Percentiles rank a stretch among this genome's conserved stretches.
Conservation (phyloP, 1,140 invertebrate genomes). For the Pseudomyrmex dendroicus region DNA sequence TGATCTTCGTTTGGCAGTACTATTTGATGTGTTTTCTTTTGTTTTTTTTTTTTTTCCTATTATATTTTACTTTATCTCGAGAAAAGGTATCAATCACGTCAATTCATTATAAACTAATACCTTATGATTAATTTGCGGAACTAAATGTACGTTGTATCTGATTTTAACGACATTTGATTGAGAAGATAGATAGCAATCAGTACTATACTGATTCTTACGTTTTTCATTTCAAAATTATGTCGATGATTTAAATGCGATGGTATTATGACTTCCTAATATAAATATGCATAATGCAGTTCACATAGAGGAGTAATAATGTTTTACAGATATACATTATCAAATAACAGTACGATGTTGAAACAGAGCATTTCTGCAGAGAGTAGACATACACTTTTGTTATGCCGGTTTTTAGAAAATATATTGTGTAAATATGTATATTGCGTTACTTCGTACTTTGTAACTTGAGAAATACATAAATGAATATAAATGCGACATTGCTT, state of each 20-base stretch:
- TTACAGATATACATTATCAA: slow-evolving; percentile 68
- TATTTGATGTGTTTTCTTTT: slow-evolving; percentile 76
- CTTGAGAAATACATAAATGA: not conserved
- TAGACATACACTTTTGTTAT: slow-evolving; percentile 64
- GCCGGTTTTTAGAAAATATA: slow-evolving; percentile 31
- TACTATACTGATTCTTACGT: slow-evolving; percentile 76
- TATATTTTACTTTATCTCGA: no score
- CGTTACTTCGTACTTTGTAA: slow-evolving; percentile 34
- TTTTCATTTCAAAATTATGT: slow-evolving; percentile 65
- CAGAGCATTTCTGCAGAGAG: slow-evolving; percentile 68
- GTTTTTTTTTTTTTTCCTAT: slow-evolving; percentile 15
- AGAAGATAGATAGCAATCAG: slow-evolving; percentile 70
- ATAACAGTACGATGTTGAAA: slow-evolving; percentile 69
- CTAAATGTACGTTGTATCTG: slow-evolving; percentile 54
- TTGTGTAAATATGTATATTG: not conserved
- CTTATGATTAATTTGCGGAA: slow-evolving; percentile 57
- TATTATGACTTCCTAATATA: slow-evolving; percentile 38
- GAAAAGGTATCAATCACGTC: slow-evolving; percentile 59
- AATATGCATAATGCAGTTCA: slow-evolving; percentile 55
- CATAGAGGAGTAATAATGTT: slow-evolving; percentile 50
- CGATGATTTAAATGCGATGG: slow-evolving; percentile 42
- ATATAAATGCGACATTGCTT: slow-evolving; percentile 40
- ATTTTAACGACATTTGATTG: slow-evolving; percentile 60
- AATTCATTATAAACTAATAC: slow-evolving; percentile 65
- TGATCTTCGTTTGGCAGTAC: slow-evolving; percentile 81